A percentile compares a stretch with the other conserved stretches of the same genome.
Conservation (phyloP, 1,140 invertebrate species). For the Sitophilus oryzae region DNA sequence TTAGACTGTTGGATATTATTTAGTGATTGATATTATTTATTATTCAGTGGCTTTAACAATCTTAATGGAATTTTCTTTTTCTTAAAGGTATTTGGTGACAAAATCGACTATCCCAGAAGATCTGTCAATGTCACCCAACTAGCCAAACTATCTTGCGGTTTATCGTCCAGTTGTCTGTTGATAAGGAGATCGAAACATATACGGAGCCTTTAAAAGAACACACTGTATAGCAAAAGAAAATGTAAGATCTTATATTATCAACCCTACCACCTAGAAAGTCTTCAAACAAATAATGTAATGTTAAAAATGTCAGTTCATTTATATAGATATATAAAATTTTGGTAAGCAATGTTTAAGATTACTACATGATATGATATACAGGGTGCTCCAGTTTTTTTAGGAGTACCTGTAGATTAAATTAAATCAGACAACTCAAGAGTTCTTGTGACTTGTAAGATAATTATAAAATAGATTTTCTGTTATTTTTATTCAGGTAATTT, state of each 20-base stretch:
- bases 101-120: slow-evolving; percentile 71
- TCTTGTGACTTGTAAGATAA: too few relatives aligned
- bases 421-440: too few relatives aligned
- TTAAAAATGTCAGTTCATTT: background rate
- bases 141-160: slow-evolving; percentile 63
- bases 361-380: too few relatives aligned
- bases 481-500: too few relatives aligned
- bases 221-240: background rate
- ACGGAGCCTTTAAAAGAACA: slow-evolving; percentile 37
- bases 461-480: too few relatives aligned
- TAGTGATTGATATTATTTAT: too few relatives aligned
- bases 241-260: background rate
- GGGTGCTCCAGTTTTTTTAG: too few relatives aligned
- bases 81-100: slow-evolving; percentile 71
- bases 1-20: too few relatives aligned
- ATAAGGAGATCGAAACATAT: slow-evolving; percentile 43
- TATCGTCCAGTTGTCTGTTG: slow-evolving; percentile 73
- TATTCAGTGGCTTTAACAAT: too few relatives aligned
- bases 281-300: background rate
- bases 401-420: too few relatives aligned
- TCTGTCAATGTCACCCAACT: slow-evolving; percentile 72
- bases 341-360: too few relatives aligned
- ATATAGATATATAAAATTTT: background rate
- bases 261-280: background rate
- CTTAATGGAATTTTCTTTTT: too few relatives aligned